These are phyloP conservation scores for Microtus pennsylvanicus DNA, from an alignment of 2,113 vertebrate genomes.

Conservation along the genomic window DNA sequence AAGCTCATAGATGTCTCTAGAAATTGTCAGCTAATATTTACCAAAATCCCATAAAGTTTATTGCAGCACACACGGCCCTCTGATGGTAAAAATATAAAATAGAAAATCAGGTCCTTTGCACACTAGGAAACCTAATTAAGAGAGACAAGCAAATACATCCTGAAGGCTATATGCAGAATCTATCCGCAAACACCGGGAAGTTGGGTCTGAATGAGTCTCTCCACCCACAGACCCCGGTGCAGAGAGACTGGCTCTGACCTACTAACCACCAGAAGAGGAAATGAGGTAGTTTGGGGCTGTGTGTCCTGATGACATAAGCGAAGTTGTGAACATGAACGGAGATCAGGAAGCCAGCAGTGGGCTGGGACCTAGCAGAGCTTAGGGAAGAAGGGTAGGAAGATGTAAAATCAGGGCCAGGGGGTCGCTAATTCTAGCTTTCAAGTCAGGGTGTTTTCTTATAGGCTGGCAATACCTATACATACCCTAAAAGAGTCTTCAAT, in stretches of 20 bases:
- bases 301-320: neutral
- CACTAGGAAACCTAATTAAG: slow-evolving; percentile 71
- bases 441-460: neutral
- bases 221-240: neutral
- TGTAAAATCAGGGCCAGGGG: neutral
- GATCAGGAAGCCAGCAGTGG: neutral
- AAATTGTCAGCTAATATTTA: slow-evolving; percentile 75
- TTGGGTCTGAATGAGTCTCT: slow-evolving; percentile 6
- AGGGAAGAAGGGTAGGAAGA: neutral
- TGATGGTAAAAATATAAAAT: slow-evolving; percentile 50
- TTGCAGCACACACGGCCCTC: slow-evolving; percentile 53
- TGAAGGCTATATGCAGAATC: slow-evolving; percentile 31
- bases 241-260: slow-evolving; percentile 7
- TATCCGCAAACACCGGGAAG: slow-evolving; percentile 34
- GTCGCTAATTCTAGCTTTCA: neutral
- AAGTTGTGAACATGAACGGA: neutral
- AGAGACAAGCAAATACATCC: slow-evolving; percentile 66
- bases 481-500: slow-evolving; percentile 16
- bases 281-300: neutral
- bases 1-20: slow-evolving; percentile 49
- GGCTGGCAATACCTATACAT: neutral
- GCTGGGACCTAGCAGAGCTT: neutral
- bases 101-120: slow-evolving; percentile 48
- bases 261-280: neutral
- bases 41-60: slow-evolving; percentile 69